Evolutionary conservation across 2,113 vertebrate genomes (phyloP), one percentile per base, ranked within the genome.

Genomic region (Tetraodon nigroviridis): DNA sequence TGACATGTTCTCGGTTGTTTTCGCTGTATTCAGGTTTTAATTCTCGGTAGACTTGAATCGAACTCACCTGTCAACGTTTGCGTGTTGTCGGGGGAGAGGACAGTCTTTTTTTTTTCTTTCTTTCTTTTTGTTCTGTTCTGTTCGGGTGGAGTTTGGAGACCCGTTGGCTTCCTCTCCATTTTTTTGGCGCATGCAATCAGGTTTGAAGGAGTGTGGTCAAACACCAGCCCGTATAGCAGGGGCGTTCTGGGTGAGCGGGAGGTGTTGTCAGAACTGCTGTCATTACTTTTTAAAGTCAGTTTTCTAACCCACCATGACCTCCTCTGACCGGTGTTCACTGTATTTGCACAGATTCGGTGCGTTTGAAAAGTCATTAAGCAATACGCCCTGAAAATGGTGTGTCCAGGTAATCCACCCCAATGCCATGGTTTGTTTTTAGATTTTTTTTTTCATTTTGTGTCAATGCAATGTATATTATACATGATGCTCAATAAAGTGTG

Each of bases 241-340:
- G 72, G 41, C 64, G 69, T 71, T 75, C 73, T 84, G 75, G 65
- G 63, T 75, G 72, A 70, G 75, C 78, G 75, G 76, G 84, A 76
- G 61, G 42, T 79, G 67, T 76, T 64, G 45, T 61, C 81, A 73
- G 67, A 71, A 17, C 64, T 58, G 71, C 58, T 66, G 73, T 80
- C 48, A 71, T 86, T 68, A 83, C 74, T 68, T 61, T 72, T 76
- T 84, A 78, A 78, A 81, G 79, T 81, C 37, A 61, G 78, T 58
- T 66, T 69, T 78, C 75, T 76, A 78, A 85, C 79, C 75, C 75
- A 76, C 68, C 85, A 85, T 84, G 75, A 87, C 84, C 87, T 82
- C 83, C 80, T 84, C 86, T 83, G 87, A 90, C 86, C 86, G 87
- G 87, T 89, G 80, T 86, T 86, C 87, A 89, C 89, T 90, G 87